These are phyloP conservation scores for Spodoptera litura DNA, from an alignment of 1,140 invertebrate species.

Conservation along the genomic window DNA sequence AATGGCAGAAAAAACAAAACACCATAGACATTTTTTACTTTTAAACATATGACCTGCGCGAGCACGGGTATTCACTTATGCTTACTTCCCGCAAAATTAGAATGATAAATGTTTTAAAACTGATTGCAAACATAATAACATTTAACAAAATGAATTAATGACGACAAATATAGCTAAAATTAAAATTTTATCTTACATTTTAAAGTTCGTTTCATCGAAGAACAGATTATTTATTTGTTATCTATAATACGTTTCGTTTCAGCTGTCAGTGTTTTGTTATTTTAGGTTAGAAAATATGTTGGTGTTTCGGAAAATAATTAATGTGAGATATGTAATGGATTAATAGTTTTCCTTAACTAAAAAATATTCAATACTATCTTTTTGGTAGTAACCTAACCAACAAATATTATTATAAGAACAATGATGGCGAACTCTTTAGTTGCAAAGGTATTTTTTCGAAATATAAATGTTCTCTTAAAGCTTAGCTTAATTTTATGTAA, in stretches of 20 bases:
- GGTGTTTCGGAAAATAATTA: background rate
- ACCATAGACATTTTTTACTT: conserved; percentile 74
- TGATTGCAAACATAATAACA: too few relatives aligned
- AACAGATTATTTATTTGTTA: background rate
- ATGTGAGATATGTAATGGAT: background rate
- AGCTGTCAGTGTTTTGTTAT: background rate
- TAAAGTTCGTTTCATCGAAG: background rate
- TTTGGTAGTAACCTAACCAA: background rate
- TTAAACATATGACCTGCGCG: conserved; percentile 41
- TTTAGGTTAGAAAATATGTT: conserved; percentile 10
- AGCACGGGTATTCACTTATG: conserved; percentile 8
- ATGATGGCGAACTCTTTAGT: conserved; percentile 71
- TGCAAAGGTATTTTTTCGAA: conserved; percentile 60
- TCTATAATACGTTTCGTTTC: background rate
- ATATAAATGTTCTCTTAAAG: too few relatives aligned
- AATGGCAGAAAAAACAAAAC: conserved; percentile 74
- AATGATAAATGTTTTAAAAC: background rate
- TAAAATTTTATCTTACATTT: background rate
- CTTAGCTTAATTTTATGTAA: too few relatives aligned
- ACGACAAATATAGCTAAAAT: too few relatives aligned
- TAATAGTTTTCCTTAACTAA: background rate
- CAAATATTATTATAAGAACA: background rate
- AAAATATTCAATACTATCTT: background rate
- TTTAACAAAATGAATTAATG: too few relatives aligned
- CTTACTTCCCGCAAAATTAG: background rate